Evolutionary conservation across 1,140 invertebrate genomes (phyloP), one percentile per base, ranked within the genome.

Genomic region (Melitaea cinxia): DNA sequence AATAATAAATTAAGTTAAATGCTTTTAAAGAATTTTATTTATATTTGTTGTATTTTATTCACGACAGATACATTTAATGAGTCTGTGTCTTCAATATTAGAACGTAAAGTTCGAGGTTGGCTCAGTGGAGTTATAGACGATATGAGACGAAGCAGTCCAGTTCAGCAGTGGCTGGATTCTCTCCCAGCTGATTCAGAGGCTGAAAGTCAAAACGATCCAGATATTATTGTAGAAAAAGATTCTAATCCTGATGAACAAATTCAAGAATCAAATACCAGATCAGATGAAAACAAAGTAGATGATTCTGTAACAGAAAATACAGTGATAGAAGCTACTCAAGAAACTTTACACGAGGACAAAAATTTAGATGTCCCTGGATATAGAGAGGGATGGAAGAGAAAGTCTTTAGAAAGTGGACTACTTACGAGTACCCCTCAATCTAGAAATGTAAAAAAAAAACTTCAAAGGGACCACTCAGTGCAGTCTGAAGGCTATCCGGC

Each of bases 81-180:
- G 42, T 81, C 86, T 56, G 85, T 89, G 4, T 89, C 89, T 24
- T 78, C 85, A 62, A 76, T 91, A 82, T 73, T 90, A 75, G 85
- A 90, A 45, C 73, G 84, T 24, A 88, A 90, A 73, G 87, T 91
- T n/a, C 75, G 88, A 50, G 82, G 87, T 59, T 92, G 89, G 91
- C 73, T 91, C 10, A 83, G 80, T 72, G 88, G 88, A 24, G 85
- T 92, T 0, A 83, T 92, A 53, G 85, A 89, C 78, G 89, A 92
- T 57, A 92, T 92, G 91, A 68, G 91, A 47, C 88, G 91, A 14
- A 91, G 88, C 63, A 91, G 89, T 62, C 91, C 91, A 60, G 88
- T 92, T 10, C 90, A 92, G 63, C 88, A 91, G 66, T 92, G 91
- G 91, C 71, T 92, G 42, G 90, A 92, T 70, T 92, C 91, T 2